These are phyloP conservation scores for Mormyrus lacerda DNA, from an alignment of 2,113 vertebrate species.

Conservation along the genomic window DNA sequence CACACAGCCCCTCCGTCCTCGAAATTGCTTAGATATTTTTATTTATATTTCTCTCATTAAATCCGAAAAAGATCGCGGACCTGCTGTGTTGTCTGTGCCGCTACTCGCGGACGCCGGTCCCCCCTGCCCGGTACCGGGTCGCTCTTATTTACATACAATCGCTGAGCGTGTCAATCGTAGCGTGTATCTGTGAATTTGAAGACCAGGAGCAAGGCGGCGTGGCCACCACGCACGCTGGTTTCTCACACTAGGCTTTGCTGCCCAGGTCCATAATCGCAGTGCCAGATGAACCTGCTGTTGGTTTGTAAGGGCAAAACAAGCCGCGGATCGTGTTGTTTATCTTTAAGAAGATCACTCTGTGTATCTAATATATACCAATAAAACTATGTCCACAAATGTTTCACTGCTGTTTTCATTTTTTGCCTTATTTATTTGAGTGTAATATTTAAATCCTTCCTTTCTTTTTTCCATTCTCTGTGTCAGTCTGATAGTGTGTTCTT, in stretches of 20 bases:
- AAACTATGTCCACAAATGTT: background rate
- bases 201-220: background rate
- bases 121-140: background rate
- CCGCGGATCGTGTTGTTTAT: background rate
- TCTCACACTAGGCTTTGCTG: background rate
- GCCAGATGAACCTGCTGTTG: background rate
- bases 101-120: background rate
- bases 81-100: background rate
- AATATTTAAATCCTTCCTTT: background rate
- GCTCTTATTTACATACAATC: background rate
- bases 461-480: conserved; percentile 10
- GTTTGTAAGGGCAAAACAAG: background rate
- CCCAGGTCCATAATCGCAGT: background rate
- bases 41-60: background rate
- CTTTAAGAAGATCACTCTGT: background rate
- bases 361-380: background rate
- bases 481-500: background rate
- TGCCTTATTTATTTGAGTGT: background rate
- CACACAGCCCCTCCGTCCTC: conserved; percentile 14
- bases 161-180: background rate
- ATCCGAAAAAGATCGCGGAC: background rate
- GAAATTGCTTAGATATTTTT: conserved; percentile 23
- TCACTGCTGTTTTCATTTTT: background rate
- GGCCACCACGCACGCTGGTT: background rate
- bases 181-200: background rate